A percentile compares a stretch with the other conserved stretches of the same genome.
These are phyloP conservation scores for Aldabrachelys gigantea DNA, from an alignment of 2,113 vertebrate genomes.

Conservation along the genomic window DNA sequence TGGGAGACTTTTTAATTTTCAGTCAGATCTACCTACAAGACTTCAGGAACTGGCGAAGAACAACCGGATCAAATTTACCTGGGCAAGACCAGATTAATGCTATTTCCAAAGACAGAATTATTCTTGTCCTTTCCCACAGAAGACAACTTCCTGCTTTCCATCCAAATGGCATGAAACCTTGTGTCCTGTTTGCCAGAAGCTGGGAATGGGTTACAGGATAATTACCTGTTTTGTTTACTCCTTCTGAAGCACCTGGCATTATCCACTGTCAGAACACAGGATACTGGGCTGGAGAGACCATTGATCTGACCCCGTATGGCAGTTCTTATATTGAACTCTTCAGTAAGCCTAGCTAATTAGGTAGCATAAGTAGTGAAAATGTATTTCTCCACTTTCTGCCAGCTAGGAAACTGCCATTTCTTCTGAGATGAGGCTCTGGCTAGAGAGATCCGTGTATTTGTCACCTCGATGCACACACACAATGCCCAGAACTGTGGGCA, in stretches of 20 bases:
- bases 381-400: not conserved
- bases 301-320: too few relatives aligned
- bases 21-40: not conserved
- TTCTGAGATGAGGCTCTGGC: not conserved
- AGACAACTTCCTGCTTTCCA: not conserved
- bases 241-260: too few relatives aligned
- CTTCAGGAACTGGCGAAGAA: not conserved
- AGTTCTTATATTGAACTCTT: not conserved
- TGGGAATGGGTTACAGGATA: too few relatives aligned
- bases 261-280: too few relatives aligned
- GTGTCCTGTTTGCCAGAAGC: not conserved
- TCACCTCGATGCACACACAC: not conserved
- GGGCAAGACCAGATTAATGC: not conserved
- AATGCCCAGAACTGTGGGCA: not conserved
- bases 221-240: too few relatives aligned
- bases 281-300: too few relatives aligned
- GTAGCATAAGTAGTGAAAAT: not conserved
- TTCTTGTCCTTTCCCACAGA: not conserved
- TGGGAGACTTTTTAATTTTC: not conserved
- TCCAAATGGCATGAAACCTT: not conserved
- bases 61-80: not conserved
- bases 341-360: not conserved
- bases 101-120: not conserved
- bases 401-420: not conserved
- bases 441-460: fast-evolving